phyloP scores from a whole-genome alignment of 2,888 invertebrate species.

The Agrotis clavis region DNA sequence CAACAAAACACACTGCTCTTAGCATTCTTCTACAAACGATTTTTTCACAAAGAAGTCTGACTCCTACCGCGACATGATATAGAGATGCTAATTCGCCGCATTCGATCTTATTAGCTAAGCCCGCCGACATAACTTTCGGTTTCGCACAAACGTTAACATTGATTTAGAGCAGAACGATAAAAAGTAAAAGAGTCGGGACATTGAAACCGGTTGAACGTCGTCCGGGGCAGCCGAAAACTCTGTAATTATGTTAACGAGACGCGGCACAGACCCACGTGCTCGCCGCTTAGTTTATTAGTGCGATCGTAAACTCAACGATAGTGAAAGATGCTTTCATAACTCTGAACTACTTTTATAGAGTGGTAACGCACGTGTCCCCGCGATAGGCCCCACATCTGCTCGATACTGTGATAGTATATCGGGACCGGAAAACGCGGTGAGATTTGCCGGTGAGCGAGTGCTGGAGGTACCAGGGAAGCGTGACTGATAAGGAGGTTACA shows the following conservation, averaged over 20 bases:
- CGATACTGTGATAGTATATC: conserved; percentile 81
- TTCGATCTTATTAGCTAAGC: conserved; percentile 75
- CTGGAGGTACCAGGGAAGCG: conserved; percentile 80
- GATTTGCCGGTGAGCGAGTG: conserved; percentile 80
- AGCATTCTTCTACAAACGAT: conserved; percentile 43
- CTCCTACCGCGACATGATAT: conserved; percentile 60
- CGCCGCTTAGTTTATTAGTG: conserved; percentile 70
- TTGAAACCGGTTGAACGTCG: conserved; percentile 84
- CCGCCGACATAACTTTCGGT: conserved; percentile 89
- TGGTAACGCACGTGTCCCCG: conserved; percentile 70
- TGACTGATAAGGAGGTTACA: conserved; percentile 89
- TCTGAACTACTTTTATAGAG: conserved; percentile 66
- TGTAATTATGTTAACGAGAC: conserved; percentile 87
- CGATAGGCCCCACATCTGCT: conserved; percentile 74
- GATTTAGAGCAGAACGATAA: conserved; percentile 81
- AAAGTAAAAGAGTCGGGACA: conserved; percentile 76
- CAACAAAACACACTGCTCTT: conserved; percentile 75
- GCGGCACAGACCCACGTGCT: conserved; percentile 77
- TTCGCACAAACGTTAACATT: conserved; percentile 84
- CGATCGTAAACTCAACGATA: conserved; percentile 78
- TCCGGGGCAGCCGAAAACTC: conserved; percentile 81
- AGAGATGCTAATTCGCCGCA: conserved; percentile 74
- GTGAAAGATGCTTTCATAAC: conserved; percentile 78
- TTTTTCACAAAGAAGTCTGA: conserved; percentile 48
- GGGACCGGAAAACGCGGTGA: conserved; percentile 86